These are phyloP conservation scores for Spialia ferax DNA, from an alignment of 2,888 invertebrate species.

Conservation along the genomic window DNA sequence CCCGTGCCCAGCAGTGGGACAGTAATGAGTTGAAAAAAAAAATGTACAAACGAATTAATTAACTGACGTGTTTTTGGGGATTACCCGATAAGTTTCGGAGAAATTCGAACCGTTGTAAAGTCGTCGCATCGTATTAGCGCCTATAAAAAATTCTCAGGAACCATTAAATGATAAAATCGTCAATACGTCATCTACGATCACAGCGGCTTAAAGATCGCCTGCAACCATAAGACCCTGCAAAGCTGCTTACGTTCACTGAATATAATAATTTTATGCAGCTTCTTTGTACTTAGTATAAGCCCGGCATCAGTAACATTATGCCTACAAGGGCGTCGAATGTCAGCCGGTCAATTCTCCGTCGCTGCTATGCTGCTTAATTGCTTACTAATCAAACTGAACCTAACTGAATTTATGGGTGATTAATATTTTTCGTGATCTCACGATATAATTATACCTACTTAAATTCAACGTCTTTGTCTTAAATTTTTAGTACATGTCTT, in stretches of 20 bases:
- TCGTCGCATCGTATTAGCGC: neutral
- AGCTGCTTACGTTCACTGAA: neutral
- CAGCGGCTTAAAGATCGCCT: neutral
- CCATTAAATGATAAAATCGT: neutral
- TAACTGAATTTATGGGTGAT: constrained; percentile 26
- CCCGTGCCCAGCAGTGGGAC: too few species aligned
- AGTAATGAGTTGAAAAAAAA: too few species aligned
- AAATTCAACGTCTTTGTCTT: neutral
- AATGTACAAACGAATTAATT: too few species aligned
- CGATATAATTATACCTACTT: neutral
- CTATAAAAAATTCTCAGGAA: neutral
- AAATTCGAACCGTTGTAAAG: neutral
- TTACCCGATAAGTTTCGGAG: neutral
- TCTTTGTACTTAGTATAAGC: neutral
- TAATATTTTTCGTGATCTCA: constrained; percentile 28
- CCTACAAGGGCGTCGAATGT: constrained; percentile 47
- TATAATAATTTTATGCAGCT: constrained; percentile 4
- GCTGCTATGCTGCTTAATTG: constrained; percentile 68
- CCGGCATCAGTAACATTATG: constrained; percentile 5
- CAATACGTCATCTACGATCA: neutral
- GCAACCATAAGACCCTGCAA: neutral
- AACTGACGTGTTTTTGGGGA: too few species aligned
- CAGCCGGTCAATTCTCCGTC: constrained; percentile 67
- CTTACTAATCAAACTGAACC: constrained; percentile 54
- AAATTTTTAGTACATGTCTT: too few species aligned